Evolutionary conservation across 2,113 vertebrate genomes (phyloP).

Genomic region (Platichthys flesus): DNA sequence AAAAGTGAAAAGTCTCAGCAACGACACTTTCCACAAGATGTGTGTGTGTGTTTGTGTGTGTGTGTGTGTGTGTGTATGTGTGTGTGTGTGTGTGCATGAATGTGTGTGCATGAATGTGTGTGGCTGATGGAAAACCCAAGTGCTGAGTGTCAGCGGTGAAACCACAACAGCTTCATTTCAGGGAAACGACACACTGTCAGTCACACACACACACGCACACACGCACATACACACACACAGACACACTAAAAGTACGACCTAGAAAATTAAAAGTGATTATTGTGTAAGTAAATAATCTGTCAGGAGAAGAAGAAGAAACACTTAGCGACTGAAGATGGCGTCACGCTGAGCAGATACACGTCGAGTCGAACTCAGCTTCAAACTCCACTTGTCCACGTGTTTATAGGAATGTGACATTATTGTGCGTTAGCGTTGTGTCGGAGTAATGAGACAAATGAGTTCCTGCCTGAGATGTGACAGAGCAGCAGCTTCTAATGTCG

Average conservation of each 20-base stretch:
- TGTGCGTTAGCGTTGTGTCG: too few species aligned
- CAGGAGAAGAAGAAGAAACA: too few species aligned
- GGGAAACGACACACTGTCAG: neutral
- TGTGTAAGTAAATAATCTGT: too few species aligned
- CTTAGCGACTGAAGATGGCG: too few species aligned
- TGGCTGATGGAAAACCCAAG: neutral
- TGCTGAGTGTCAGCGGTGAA: neutral
- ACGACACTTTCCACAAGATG: slow-evolving; percentile 29
- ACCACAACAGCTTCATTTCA: neutral
- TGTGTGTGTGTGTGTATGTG: neutral
- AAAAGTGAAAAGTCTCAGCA: neutral
- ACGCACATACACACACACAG: slow-evolving; percentile 9
- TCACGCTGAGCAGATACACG: too few species aligned
- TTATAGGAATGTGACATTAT: too few species aligned
- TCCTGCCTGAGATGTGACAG: too few species aligned
- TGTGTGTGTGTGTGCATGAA: neutral
- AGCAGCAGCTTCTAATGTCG: too few species aligned
- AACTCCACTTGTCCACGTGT: too few species aligned
- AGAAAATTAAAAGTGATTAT: too few species aligned
- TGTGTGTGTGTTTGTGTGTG: slow-evolving; percentile 2
- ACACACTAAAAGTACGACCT: neutral
- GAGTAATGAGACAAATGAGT: too few species aligned
- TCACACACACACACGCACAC: neutral
- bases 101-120: neutral
- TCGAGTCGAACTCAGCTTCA: too few species aligned